Evolutionary conservation across 2,113 vertebrate genomes (phyloP).

Genomic region (Rhabdomys dilectus): DNA sequence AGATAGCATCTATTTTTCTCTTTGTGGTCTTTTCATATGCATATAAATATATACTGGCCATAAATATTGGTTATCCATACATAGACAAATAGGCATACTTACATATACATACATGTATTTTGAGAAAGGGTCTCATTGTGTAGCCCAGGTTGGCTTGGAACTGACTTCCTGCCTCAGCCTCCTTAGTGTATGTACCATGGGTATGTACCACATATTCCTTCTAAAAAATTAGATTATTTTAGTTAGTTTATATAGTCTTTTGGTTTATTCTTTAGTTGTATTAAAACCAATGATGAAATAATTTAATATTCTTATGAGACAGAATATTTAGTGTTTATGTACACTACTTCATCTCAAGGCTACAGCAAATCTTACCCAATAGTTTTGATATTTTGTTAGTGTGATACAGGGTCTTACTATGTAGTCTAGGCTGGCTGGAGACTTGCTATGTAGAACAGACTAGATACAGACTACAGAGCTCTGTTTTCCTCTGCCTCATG

Average conservation of each 20-base stretch:
- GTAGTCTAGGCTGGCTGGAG: not conserved
- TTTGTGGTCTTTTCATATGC: not conserved
- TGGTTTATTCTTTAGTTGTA: conserved; percentile 8
- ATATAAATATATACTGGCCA: not conserved
- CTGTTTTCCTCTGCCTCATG: not conserved
- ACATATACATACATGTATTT: not conserved
- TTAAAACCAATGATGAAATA: not conserved
- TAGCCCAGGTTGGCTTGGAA: not conserved
- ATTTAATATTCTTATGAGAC: conserved; percentile 19
- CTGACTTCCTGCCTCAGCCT: not conserved
- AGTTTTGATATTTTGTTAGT: not conserved
- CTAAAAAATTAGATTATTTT: not conserved
- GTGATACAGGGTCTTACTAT: not conserved
- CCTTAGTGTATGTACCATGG: not conserved
- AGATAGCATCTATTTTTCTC: not conserved
- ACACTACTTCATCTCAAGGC: not conserved
- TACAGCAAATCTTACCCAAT: not conserved
- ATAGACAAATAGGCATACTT: not conserved
- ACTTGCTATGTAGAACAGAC: not conserved
- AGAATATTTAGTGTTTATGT: conserved; percentile 27
- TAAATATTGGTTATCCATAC: not conserved
- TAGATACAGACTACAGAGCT: not conserved
- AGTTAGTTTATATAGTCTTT: conserved; percentile 29
- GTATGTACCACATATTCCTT: not conserved
- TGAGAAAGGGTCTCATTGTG: not conserved